Evolutionary conservation across 2,113 vertebrate genomes (phyloP), one percentile per base, ranked within the genome.

Genomic region (Apodemus speciosus): DNA sequence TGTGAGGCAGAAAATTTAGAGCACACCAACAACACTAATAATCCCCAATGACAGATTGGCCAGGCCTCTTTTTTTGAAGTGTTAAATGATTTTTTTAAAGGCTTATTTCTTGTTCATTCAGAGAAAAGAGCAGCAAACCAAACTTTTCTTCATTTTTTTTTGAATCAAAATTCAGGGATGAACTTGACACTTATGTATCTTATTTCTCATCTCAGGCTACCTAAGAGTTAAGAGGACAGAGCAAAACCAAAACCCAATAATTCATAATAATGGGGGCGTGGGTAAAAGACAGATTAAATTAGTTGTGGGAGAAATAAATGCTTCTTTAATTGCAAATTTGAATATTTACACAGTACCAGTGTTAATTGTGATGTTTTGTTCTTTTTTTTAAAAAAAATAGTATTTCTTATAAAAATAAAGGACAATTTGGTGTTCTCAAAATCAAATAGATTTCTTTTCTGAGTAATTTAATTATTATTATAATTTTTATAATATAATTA

Each of bases 51-150:
- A 93, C 13, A 94, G 88, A 40, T 91, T 38, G 46, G 43, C 35
- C 16, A 77, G 88, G 25, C 27, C 11, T 83, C 93, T n/a, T 35
- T 25, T 18, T 83, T 85, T 92, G 9, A n/a, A 9, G 5, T 43
- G n/a, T 84, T 88, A 73, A 32, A 32, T 38, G 69, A 80, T 94
- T 88, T 94, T 88, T 89, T 94, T 89, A 35, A 40, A 89, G 66
- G 49, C 38, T 92, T 64, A 72, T 73, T 91, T 95, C 40, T 92
- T 94, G 40, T 14, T 93, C 35, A 66, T 40, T 72, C 32, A 30
- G 11, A 10, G 16, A 40, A 60, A 73, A 90, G 56, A 30, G 79
- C 81, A 81, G n/a, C 5, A 77, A 66, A 64, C 11, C 4, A 66
- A 83, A 20, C 43, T 89, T 85, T 85, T 15, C 68, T 89, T 93